phyloP scores from a whole-genome alignment of 92 coral and sea anemone genomes.

The Palythoa grandiflora region DNA sequence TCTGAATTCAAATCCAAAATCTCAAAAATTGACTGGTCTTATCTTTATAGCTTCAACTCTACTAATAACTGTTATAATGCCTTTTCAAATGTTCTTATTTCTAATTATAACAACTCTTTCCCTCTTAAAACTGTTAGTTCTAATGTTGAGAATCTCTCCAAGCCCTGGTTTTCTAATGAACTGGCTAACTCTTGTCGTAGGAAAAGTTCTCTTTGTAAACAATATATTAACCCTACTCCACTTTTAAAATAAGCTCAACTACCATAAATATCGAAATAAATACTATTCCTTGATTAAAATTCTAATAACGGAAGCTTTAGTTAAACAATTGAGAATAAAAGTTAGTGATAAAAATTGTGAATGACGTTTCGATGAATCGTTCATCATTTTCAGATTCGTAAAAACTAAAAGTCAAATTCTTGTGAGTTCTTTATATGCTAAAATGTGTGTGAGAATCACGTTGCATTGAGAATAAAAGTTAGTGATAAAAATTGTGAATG shows the following conservation, averaged over 20 bases:
- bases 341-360: too few species aligned
- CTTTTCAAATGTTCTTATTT: neutral
- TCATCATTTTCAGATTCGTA: too few species aligned
- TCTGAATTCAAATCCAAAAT: neutral
- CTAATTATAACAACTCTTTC: neutral
- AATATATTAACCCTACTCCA: slow-evolving; percentile 15
- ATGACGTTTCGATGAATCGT: too few species aligned
- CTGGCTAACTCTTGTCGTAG: slow-evolving; percentile 1
- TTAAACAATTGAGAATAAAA: too few species aligned
- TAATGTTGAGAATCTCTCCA: neutral
- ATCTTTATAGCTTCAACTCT: neutral
- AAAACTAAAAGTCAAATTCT: too few species aligned
- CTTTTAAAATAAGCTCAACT: slow-evolving; percentile 6
- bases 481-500: too few species aligned
- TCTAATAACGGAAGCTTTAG: too few species aligned
- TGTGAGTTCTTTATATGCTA: too few species aligned
- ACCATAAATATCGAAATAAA: neutral
- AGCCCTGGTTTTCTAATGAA: neutral
- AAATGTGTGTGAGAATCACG: too few species aligned
- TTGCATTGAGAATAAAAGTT: too few species aligned
- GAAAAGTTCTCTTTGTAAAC: neutral
- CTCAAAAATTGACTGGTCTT: neutral
- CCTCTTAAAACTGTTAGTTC: neutral
- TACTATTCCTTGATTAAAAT: neutral
- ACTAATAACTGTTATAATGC: neutral